phyloP scores from a whole-genome alignment of 2,113 vertebrate species.

The Piaya cayana region DNA sequence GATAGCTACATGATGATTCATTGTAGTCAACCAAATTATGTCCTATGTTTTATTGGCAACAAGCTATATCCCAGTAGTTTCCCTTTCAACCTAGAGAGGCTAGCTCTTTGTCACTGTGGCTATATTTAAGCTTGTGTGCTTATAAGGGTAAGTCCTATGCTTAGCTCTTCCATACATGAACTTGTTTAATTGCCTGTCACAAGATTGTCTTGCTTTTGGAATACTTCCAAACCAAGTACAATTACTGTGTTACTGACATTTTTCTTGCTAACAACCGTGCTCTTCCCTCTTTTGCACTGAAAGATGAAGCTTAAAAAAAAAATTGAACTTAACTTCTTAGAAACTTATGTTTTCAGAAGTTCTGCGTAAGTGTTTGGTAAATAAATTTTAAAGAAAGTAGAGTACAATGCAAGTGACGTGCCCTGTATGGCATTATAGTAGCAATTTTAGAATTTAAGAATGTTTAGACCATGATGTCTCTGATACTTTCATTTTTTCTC shows the following conservation, averaged over 20 bases:
- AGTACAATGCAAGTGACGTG: neutral
- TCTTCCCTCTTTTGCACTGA: neutral
- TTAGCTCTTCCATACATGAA: neutral
- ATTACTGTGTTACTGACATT: neutral
- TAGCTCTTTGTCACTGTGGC: neutral
- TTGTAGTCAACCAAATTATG: neutral
- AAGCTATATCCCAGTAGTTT: neutral
- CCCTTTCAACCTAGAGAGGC: neutral
- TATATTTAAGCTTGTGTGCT: neutral
- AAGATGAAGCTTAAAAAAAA: neutral
- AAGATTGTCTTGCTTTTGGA: neutral
- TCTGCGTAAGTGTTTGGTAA: neutral
- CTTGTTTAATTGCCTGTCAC: neutral
- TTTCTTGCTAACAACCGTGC: neutral
- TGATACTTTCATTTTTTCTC: neutral
- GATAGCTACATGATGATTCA: neutral
- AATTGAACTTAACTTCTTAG: neutral
- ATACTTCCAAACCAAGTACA: neutral
- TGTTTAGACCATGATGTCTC: neutral
- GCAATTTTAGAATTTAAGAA: neutral
- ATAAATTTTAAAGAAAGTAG: neutral
- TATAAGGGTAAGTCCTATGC: neutral
- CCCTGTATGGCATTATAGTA: neutral
- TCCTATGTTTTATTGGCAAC: neutral
- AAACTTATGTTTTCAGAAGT: neutral